Evolutionary conservation across 2,888 invertebrate genomes (phyloP), one percentile per base, ranked within the genome.

Genomic region (Oxyteleia sp.): DNA sequence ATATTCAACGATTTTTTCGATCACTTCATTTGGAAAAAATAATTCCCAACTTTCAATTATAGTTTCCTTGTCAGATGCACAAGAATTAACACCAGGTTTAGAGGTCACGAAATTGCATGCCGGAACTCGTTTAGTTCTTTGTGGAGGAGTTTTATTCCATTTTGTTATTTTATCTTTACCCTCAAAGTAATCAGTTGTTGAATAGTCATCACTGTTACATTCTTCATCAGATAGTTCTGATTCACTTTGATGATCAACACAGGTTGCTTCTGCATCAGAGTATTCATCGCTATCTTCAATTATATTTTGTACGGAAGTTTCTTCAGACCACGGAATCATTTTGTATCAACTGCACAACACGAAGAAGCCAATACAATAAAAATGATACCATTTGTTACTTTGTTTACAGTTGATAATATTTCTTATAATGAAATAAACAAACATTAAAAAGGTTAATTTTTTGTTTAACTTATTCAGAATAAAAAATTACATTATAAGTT

Each of bases 121-220:
- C 0, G 2, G 0, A 3, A 4, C 13, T 8, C 59, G 59, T 8
- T 16, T 13, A 61, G 23, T 61, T 1, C 13, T 41, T 13, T 26
- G 8, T 26, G 18, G 20, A 10, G 59, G 43, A 15, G 8, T 2
- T 43, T 61, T 20, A 26, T 15, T 26, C 59, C 59, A 61, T 15
- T 61, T 61, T 3, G 59, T 43, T 20, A 5, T 20, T 13, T 61
- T 61, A 16, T 61, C 59, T 61, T 61, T 61, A 4, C 26, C 59
- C 1, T 26, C 2, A 43, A 16, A 61, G 38, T 18, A 57, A 13
- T 15, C 13, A 32, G 5, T 8, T 32, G 8, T 7, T 13, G 10
- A 13, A 2, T 10, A 13, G n/a, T 41, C 20, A 16, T 20, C 3
- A 1, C 0, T n/a, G n/a, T 38, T 16, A 57, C 11, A 13, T 1